phyloP scores from a whole-genome alignment of 2,888 invertebrate genomes.

The Eupithecia abbreviata region DNA sequence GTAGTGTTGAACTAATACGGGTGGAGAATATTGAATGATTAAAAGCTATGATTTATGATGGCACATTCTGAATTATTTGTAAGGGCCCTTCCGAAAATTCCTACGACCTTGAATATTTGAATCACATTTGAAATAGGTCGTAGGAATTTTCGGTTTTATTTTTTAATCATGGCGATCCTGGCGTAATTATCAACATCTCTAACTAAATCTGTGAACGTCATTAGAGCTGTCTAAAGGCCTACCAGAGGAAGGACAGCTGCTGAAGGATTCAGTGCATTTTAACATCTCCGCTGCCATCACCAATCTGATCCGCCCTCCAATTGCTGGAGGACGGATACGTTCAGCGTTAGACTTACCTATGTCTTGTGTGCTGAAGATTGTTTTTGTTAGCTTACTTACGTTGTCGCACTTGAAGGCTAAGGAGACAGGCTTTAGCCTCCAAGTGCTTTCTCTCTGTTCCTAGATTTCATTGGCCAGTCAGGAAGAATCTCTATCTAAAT shows the following conservation, averaged over 20 bases:
- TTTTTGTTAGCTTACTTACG: not conserved
- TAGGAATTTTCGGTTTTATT: not conserved
- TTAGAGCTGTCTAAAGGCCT: not conserved
- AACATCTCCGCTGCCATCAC: too few species aligned
- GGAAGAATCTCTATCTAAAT: too few species aligned
- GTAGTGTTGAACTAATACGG: slow-evolving; percentile 24
- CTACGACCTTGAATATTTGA: too few species aligned
- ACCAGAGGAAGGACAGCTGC: too few species aligned
- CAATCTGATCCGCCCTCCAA: too few species aligned
- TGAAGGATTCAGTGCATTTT: too few species aligned
- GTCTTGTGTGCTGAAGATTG: too few species aligned
- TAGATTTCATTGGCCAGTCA: not conserved
- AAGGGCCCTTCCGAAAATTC: too few species aligned
- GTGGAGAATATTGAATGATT: slow-evolving; percentile 25
- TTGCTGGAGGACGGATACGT: too few species aligned
- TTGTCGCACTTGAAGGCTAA: not conserved
- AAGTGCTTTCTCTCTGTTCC: not conserved
- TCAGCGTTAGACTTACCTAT: too few species aligned
- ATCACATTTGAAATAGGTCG: not conserved
- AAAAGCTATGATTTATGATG: slow-evolving; percentile 17
- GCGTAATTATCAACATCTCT: not conserved
- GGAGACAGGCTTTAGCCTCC: not conserved
- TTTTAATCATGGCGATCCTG: not conserved
- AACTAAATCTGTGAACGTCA: not conserved
- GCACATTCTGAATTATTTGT: slow-evolving; percentile 1